Evolutionary conservation across 1,140 invertebrate species (phyloP).

Genomic region (Bombus terrestris): DNA sequence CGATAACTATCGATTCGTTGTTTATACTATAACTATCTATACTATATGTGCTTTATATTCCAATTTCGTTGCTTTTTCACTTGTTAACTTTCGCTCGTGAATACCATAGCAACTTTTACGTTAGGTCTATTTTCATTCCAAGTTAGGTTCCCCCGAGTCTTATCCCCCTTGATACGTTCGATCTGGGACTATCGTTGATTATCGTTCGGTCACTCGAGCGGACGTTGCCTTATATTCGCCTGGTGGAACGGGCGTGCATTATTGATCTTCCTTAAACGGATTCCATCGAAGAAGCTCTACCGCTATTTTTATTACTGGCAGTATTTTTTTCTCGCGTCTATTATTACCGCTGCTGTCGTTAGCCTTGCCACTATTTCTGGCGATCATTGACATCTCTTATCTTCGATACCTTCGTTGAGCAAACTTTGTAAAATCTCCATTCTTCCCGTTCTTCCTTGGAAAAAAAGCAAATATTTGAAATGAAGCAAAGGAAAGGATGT

Average conservation of each 20-base stretch:
- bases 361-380: constrained; percentile 8
- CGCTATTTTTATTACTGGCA: constrained; percentile 35
- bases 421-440: neutral
- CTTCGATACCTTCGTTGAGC: no score
- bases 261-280: constrained; percentile 35
- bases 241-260: constrained; percentile 13
- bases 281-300: neutral
- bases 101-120: neutral
- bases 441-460: neutral
- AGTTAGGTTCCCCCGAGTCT: neutral
- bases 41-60: no score
- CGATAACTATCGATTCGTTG: no score
- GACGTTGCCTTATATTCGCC: constrained; percentile 20
- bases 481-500: neutral
- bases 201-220: constrained; percentile 1
- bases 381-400: neutral
- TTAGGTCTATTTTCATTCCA: neutral
- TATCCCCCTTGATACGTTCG: neutral
- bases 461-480: neutral
- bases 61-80: no score
- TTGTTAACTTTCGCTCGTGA: neutral
- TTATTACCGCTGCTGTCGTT: neutral
- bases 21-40: neutral
- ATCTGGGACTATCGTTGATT: neutral
- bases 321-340: neutral